Percentiles rank a stretch among this genome's conserved stretches.
Evolutionary conservation across 2,113 vertebrate species (phyloP).

Genomic region (Petrocephalus zakoni): DNA sequence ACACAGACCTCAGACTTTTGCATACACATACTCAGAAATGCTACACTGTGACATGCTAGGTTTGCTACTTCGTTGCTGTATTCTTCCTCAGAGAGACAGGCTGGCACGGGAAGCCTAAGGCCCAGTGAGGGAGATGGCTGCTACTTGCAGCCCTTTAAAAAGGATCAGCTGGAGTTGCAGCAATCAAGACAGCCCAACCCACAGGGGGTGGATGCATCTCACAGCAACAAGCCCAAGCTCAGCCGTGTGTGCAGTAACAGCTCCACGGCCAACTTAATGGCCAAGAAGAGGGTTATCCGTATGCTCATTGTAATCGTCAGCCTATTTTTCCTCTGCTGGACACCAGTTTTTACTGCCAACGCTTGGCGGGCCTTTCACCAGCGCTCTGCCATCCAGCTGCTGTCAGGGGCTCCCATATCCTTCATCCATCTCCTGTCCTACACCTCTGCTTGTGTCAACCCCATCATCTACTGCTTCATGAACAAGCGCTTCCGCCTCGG

Average conservation of each 20-base stretch:
- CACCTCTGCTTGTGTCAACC: constrained; percentile 91
- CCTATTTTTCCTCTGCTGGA: constrained; percentile 96
- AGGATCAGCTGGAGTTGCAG: constrained; percentile 55
- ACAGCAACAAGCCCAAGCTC: constrained; percentile 38
- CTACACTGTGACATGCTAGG: not conserved
- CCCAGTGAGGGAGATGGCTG: constrained; percentile 78
- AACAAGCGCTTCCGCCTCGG: constrained; percentile 87
- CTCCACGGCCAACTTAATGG: constrained; percentile 79
- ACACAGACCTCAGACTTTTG: not conserved
- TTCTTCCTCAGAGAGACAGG: constrained; percentile 65
- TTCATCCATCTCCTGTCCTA: constrained; percentile 96
- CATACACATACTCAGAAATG: not conserved
- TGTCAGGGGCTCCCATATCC: constrained; percentile 90
- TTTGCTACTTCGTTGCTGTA: not conserved
- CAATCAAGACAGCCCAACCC: constrained; percentile 39
- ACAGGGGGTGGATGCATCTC: not conserved
- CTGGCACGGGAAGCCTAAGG: constrained; percentile 59
- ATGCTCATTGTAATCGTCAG: constrained; percentile 94
- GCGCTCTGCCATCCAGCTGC: constrained; percentile 64
- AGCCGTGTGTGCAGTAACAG: constrained; percentile 68
- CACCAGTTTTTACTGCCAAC: constrained; percentile 86
- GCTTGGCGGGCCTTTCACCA: constrained; percentile 89
- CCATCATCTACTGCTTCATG: constrained; percentile 98
- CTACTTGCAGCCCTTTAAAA: constrained; percentile 70
- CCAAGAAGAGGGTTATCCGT: constrained; percentile 93